These are phyloP conservation scores for Linnaemya vulpina DNA, from an alignment of 2,888 invertebrate species.

Conservation along the genomic window DNA sequence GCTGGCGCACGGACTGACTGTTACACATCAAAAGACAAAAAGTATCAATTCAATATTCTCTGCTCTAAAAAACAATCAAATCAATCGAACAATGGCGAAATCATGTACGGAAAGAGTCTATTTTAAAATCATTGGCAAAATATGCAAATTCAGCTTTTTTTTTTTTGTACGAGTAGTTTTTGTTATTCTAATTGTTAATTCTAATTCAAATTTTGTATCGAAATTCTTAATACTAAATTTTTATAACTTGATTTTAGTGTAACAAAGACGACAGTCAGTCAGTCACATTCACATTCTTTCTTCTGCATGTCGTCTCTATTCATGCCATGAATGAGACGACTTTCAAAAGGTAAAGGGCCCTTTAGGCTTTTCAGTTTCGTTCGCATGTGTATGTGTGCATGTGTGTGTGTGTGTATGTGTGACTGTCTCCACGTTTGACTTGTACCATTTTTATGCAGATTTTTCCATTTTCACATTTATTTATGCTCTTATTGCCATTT, in stretches of 20 bases:
- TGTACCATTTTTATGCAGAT: slow-evolving; percentile 69
- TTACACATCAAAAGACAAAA: slow-evolving; percentile 1
- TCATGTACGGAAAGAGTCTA: slow-evolving; percentile 31
- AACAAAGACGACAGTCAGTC: slow-evolving; percentile 42
- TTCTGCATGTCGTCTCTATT: slow-evolving; percentile 5
- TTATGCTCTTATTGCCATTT: slow-evolving; percentile 63
- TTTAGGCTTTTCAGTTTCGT: slow-evolving; percentile 7
- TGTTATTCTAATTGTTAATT: slow-evolving; percentile 63
- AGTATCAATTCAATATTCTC: slow-evolving; percentile 54
- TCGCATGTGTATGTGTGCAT: background rate
- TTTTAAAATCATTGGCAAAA: slow-evolving; percentile 70
- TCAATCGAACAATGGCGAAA: slow-evolving; percentile 66
- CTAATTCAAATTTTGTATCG: slow-evolving; percentile 54
- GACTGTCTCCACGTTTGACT: slow-evolving; percentile 48
- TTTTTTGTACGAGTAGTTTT: slow-evolving; percentile 7
- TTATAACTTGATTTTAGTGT: slow-evolving; percentile 61
- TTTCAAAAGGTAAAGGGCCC: slow-evolving; percentile 31
- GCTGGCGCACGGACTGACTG: background rate
- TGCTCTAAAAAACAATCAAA: slow-evolving; percentile 47
- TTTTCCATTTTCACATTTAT: slow-evolving; percentile 29
- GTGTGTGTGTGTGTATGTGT: background rate
- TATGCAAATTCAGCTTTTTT: slow-evolving; percentile 65
- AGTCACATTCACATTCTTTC: slow-evolving; percentile 9
- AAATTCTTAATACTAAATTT: slow-evolving; percentile 55
- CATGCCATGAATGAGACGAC: slow-evolving; percentile 43